Percentiles rank a stretch among this genome's conserved stretches.
Evolutionary conservation across 2,888 invertebrate species (phyloP).

Genomic region (Epirrita christyi): DNA sequence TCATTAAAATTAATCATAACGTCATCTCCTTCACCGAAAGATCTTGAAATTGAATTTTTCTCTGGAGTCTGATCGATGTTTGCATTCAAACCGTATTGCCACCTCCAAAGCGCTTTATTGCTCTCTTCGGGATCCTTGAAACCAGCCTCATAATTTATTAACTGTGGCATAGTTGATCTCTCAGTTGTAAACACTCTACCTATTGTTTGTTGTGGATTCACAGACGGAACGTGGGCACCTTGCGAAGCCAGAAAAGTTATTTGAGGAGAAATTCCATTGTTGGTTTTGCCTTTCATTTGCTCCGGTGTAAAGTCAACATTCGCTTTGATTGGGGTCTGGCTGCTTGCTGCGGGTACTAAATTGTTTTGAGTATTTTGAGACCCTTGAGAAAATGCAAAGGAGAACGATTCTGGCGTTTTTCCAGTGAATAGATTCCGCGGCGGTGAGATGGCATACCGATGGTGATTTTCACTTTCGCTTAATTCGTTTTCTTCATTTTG

Average conservation of each 20-base stretch:
- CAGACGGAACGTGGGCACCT: slow-evolving; percentile 71
- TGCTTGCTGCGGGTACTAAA: slow-evolving; percentile 61
- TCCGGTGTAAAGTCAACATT: slow-evolving; percentile 60
- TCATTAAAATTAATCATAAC: slow-evolving; percentile 75
- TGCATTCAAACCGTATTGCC: slow-evolving; percentile 74
- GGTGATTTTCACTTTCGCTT: slow-evolving; percentile 54
- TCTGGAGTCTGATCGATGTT: slow-evolving; percentile 59
- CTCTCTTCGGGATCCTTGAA: slow-evolving; percentile 66
- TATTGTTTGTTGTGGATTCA: slow-evolving; percentile 58
- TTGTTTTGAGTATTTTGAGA: slow-evolving; percentile 59
- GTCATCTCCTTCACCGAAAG: slow-evolving; percentile 70
- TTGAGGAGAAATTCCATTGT: slow-evolving; percentile 72
- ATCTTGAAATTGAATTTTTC: slow-evolving; percentile 75
- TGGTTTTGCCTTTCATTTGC: slow-evolving; percentile 62
- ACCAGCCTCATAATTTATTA: slow-evolving; percentile 73
- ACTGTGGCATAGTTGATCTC: slow-evolving; percentile 68
- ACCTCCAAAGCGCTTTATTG: slow-evolving; percentile 74
- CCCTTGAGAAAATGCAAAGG: slow-evolving; percentile 64
- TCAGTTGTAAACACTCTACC: slow-evolving; percentile 65
- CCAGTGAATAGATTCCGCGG: slow-evolving; percentile 73
- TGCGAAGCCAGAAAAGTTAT: slow-evolving; percentile 79
- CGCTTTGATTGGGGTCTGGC: slow-evolving; percentile 61
- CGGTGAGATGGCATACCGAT: slow-evolving; percentile 48
- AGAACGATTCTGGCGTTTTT: slow-evolving; percentile 78
- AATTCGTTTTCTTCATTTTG: slow-evolving; percentile 61